Conservation (phyloP, 2,797 vertebrate genomes). For the Hipposideros larvatus region DNA sequence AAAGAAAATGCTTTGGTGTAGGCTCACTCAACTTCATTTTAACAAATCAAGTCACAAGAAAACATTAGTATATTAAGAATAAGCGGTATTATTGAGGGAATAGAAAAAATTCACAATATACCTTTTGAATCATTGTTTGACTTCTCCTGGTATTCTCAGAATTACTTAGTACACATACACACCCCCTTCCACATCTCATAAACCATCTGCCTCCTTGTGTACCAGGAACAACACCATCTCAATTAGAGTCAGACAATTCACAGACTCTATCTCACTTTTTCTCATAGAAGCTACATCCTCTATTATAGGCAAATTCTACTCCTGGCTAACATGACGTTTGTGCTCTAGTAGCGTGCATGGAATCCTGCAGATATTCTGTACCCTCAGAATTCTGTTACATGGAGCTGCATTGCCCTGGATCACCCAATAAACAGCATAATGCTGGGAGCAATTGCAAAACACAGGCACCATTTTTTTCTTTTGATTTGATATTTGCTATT, state of each 20-base stretch:
- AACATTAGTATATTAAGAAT: neutral
- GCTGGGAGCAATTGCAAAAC: neutral
- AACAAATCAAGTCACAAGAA: neutral
- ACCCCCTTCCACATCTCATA: neutral
- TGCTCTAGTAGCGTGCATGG: fast-evolving
- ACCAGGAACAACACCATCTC: neutral
- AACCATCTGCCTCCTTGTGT: neutral
- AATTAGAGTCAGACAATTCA: neutral
- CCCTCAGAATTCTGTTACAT: neutral
- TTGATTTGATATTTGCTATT: neutral
- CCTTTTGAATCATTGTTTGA: neutral
- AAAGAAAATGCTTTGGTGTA: neutral
- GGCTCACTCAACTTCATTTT: neutral
- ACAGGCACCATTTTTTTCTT: neutral
- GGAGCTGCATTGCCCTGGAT: neutral
- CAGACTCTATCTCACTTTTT: neutral
- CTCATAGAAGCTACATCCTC: neutral
- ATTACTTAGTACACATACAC: no score
- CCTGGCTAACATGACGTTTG: neutral
- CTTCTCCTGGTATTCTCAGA: neutral
- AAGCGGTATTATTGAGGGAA: neutral
- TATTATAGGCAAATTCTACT: neutral
- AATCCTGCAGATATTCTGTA: neutral
- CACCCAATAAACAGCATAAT: neutral
- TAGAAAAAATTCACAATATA: neutral